These are phyloP conservation scores for Drosophila picticornis DNA, from an alignment of 2,888 invertebrate species.

Conservation along the genomic window DNA sequence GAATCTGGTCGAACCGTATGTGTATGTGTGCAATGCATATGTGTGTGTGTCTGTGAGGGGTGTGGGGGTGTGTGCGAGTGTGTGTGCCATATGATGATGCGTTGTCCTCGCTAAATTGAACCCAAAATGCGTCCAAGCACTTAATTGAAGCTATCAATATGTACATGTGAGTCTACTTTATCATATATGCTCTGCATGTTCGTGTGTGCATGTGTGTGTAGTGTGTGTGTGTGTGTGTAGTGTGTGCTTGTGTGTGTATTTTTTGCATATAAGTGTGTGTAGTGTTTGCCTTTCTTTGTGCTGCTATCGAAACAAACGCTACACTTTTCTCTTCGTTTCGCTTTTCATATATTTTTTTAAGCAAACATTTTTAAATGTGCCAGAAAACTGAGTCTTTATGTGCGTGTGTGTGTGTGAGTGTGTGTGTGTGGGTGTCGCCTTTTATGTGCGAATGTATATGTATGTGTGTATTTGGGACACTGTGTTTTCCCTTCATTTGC, in stretches of 20 bases:
- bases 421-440: slow-evolving; percentile 5
- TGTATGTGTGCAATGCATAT: neutral
- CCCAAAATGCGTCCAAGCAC: slow-evolving; percentile 74
- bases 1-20: slow-evolving; percentile 29
- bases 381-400: slow-evolving; percentile 2
- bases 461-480: slow-evolving; percentile 11
- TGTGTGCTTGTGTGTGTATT: neutral
- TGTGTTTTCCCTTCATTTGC: slow-evolving; percentile 60
- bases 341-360: slow-evolving; percentile 25
- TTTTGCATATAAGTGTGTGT: neutral
- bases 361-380: slow-evolving; percentile 21
- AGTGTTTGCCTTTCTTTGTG: slow-evolving; percentile 41
- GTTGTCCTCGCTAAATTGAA: slow-evolving; percentile 53
- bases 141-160: slow-evolving; percentile 78
- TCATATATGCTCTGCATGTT: slow-evolving; percentile 8
- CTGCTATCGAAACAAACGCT: slow-evolving; percentile 32
- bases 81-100: slow-evolving; percentile 41
- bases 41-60: neutral
- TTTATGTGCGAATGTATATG: slow-evolving; percentile 2
- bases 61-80: neutral
- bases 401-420: neutral
- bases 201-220: neutral
- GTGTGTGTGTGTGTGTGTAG: neutral
- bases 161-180: slow-evolving; percentile 23
- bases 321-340: slow-evolving; percentile 8